phyloP scores from a whole-genome alignment of 1,140 invertebrate species.

The Euura saliciscinereae region DNA sequence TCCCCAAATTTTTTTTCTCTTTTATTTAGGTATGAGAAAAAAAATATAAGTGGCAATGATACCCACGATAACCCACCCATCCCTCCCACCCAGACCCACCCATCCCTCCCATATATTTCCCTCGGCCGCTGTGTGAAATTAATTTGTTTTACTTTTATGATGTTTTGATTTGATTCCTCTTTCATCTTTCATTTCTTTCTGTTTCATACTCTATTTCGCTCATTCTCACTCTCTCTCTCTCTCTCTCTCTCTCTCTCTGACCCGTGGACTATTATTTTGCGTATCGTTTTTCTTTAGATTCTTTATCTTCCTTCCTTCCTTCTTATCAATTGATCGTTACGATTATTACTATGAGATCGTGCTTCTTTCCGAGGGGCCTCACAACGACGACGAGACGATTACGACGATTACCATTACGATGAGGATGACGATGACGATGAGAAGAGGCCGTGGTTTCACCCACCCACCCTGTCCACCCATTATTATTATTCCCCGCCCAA shows the following conservation, averaged over 20 bases:
- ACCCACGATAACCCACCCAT: slow-evolving; percentile 35
- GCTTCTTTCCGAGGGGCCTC: slow-evolving; percentile 32
- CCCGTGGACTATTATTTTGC: slow-evolving; percentile 24
- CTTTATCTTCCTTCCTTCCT: too few species aligned
- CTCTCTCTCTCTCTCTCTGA: not conserved
- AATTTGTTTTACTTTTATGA: slow-evolving; percentile 5
- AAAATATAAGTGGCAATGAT: slow-evolving; percentile 10
- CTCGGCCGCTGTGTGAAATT: slow-evolving; percentile 38
- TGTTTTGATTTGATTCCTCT: not conserved
- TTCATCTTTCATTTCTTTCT: not conserved
- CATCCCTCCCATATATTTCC: slow-evolving; percentile 36
- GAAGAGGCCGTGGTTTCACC: slow-evolving; percentile 65
- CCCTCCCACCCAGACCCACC: slow-evolving; percentile 46
- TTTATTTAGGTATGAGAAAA: too few species aligned
- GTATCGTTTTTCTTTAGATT: slow-evolving; percentile 10
- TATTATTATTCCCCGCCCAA: slow-evolving; percentile 57
- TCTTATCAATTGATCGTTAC: not conserved
- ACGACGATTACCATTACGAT: slow-evolving; percentile 45
- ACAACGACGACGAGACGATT: slow-evolving; percentile 23
- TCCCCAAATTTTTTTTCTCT: not conserved
- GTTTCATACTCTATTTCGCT: not conserved
- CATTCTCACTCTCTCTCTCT: not conserved
- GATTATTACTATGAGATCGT: slow-evolving; percentile 17
- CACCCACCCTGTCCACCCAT: slow-evolving; percentile 62
- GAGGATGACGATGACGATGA: slow-evolving; percentile 53